These are phyloP conservation scores for Oreocharis arfaki DNA, from an alignment of 2,113 vertebrate genomes.

Conservation along the genomic window DNA sequence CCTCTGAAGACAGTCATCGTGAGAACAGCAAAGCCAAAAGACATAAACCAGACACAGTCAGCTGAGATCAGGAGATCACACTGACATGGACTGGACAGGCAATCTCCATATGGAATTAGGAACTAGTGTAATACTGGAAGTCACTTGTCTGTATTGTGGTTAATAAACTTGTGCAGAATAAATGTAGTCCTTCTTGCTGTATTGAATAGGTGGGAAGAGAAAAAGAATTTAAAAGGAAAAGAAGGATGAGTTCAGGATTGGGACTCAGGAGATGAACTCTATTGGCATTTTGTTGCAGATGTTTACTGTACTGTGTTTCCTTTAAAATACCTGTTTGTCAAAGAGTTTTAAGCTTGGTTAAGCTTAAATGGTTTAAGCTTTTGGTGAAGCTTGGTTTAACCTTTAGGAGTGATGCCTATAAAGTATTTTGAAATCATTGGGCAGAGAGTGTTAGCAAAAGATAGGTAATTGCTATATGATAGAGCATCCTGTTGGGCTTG, in stretches of 20 bases:
- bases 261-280: background rate
- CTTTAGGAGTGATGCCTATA: background rate
- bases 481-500: background rate
- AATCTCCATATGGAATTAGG: background rate
- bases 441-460: background rate
- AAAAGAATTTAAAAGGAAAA: background rate
- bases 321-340: background rate
- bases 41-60: constrained; percentile 5
- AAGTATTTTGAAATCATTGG: background rate
- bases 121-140: background rate
- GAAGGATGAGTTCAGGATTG: background rate
- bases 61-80: background rate
- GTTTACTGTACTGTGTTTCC: background rate
- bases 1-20: background rate
- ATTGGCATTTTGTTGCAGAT: background rate
- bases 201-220: background rate
- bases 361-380: background rate
- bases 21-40: constrained; percentile 46
- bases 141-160: background rate
- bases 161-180: background rate
- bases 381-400: background rate
- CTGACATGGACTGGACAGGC: background rate
- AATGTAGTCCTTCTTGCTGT: background rate
- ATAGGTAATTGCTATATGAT: background rate
- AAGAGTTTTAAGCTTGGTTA: background rate